Conservation (phyloP, 2,888 invertebrate genomes). For the Parnassius smintheus region DNA sequence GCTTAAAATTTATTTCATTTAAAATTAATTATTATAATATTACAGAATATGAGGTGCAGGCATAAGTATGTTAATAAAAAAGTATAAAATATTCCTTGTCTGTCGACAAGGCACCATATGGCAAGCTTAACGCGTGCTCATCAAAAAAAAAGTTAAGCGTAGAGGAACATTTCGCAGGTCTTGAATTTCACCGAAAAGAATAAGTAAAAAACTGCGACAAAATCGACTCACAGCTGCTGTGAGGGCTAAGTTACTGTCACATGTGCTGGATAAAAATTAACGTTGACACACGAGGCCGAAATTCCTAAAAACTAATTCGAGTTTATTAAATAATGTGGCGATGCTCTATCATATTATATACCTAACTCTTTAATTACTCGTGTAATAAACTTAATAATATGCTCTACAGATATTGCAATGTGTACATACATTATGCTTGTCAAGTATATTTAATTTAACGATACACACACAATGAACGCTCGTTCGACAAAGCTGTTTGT, state of each 20-base stretch:
- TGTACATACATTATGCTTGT: too few relatives aligned
- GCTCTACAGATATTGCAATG: too few relatives aligned
- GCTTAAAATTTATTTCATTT: too few relatives aligned
- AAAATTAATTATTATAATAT: too few relatives aligned
- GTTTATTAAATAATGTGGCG: background rate
- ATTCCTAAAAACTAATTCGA: background rate
- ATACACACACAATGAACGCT: too few relatives aligned
- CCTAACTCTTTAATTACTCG: too few relatives aligned
- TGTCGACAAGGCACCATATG: constrained; percentile 56
- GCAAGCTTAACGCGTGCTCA: constrained; percentile 70
- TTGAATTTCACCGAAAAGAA: constrained; percentile 64
- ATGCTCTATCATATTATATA: background rate
- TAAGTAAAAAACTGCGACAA: constrained; percentile 52
- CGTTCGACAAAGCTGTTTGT: too few relatives aligned
- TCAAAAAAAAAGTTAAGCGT: constrained; percentile 41
- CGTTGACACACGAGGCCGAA: background rate
- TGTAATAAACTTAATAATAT: too few relatives aligned
- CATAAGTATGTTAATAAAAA: too few relatives aligned
- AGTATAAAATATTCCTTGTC: background rate
- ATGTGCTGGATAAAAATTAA: constrained; percentile 38
- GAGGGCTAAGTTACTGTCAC: constrained; percentile 70
- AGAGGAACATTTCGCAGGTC: constrained; percentile 61
- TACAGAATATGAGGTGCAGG: too few relatives aligned
- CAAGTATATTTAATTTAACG: too few relatives aligned
- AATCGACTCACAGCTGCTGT: constrained; percentile 61